Evolutionary conservation across 37 sponge, comb jelly and placozoan species (phyloP).

Genomic region (Aplysina aerophoba): DNA sequence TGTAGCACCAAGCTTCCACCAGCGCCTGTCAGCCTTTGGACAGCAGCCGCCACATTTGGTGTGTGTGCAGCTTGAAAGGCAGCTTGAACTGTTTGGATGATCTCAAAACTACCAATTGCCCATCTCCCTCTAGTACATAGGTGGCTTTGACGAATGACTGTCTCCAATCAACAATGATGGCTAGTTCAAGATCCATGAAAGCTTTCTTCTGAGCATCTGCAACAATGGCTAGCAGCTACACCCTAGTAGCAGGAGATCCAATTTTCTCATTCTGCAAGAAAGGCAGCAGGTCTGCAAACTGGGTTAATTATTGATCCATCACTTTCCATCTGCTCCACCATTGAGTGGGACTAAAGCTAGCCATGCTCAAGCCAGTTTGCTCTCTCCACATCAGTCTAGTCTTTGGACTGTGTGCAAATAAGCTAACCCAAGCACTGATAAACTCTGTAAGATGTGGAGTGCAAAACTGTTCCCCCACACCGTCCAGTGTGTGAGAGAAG

Average conservation of each 20-base stretch:
- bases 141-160: neutral
- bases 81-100: too few species aligned
- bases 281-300: neutral
- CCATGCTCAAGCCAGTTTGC: slow-evolving; percentile 11
- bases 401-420: too few species aligned
- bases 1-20: too few species aligned
- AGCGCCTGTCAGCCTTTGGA: too few species aligned
- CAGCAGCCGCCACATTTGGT: too few species aligned
- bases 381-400: slow-evolving; percentile 38
- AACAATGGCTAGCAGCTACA: neutral
- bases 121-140: neutral
- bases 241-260: slow-evolving; percentile 1
- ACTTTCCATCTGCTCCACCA: too few species aligned
- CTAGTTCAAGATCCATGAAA: neutral
- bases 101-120: neutral
- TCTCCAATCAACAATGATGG: neutral
- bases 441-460: too few species aligned
- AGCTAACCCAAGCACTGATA: too few species aligned
- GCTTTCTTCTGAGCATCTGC: neutral
- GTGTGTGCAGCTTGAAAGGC: too few species aligned
- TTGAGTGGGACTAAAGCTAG: slow-evolving; percentile 16
- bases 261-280: neutral
- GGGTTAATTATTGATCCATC: neutral
- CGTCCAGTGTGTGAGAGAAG: too few species aligned
- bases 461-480: too few species aligned